Evolutionary conservation across 2,888 invertebrate genomes (phyloP), one percentile per base, ranked within the genome.

Genomic region (Drosophila subquinaria): DNA sequence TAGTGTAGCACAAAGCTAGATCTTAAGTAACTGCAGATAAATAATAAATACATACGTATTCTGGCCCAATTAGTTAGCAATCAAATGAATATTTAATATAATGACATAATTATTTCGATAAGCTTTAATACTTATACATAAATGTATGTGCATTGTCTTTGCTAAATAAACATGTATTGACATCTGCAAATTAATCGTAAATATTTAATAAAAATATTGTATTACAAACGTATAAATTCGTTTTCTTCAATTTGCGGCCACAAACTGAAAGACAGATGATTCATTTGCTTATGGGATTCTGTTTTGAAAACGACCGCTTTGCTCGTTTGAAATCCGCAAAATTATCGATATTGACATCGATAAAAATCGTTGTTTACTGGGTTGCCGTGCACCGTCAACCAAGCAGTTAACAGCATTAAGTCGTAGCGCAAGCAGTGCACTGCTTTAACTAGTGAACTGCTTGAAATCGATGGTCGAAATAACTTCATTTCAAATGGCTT

Each of bases 141-240:
- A 11, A 45, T 6, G 30, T 64, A 38, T 50, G 43, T 56, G 27
- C 3, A 59, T 56, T 42, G 38, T 20, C 20, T 55, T 55, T 61
- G 56, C 15, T 11, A 51, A 38, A 48, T 27, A 61, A 35, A 64
- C 6, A 60, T 63, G 42, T 75, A 59, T 73, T 60, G 50, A 30
- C 42, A 61, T 17, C 35, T 45, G 52, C 40, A 15, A 61, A 48
- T 61, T 43, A 67, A 15, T 40, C 53, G 3, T 62, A 48, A 48
- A 52, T 45, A 60, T 73, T 45, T 45, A 73, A 73, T 78, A 78
- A 68, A 30, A 64, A 56, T 52, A 64, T 68, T 64, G 48, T 50
- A 62, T 62, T 50, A 62, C 40, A 59, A 59, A 59, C 10, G 5
- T 2, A 20, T 13, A n/a, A 4, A 30, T 11, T 13, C 5, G 45